phyloP scores from a whole-genome alignment of 2,113 vertebrate genomes.

The human (Homo sapiens) region DNA sequence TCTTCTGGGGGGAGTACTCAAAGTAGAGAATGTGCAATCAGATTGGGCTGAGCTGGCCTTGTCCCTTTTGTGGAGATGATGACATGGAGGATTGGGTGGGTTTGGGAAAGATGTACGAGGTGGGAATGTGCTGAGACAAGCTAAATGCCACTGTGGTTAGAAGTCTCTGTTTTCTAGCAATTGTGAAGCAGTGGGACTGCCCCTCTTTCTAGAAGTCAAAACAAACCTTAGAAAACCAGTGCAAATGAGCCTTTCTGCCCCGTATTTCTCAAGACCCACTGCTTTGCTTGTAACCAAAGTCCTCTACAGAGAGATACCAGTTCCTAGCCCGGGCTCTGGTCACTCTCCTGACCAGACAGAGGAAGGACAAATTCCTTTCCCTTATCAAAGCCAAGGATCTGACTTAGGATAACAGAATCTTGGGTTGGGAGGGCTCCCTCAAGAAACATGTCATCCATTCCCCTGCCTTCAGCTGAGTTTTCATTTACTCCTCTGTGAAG shows the following conservation, averaged over 20 bases:
- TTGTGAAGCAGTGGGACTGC: background rate
- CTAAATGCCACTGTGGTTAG: background rate
- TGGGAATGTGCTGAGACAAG: background rate
- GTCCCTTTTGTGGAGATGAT: background rate
- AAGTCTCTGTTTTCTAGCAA: constrained; percentile 55
- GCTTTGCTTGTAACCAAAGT: background rate
- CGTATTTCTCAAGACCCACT: background rate
- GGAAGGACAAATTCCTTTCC: background rate
- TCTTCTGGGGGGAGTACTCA: background rate
- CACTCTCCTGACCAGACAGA: constrained; percentile 24
- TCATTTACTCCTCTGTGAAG: background rate
- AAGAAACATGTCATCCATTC: background rate
- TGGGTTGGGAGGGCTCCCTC: background rate
- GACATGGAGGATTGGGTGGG: background rate
- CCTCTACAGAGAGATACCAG: background rate
- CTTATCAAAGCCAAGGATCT: constrained; percentile 30
- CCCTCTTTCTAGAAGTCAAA: constrained; percentile 60
- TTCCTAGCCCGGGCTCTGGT: background rate
- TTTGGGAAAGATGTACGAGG: background rate
- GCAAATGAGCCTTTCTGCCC: background rate
- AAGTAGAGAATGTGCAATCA: background rate
- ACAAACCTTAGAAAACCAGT: constrained; percentile 26
- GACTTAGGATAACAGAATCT: constrained; percentile 12
- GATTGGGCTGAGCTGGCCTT: background rate
- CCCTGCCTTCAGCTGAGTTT: background rate